Base-by-base conservation (phyloP, 35 echinoderm and acorn worm genomes). In the Amphiura filiformis region DNA sequence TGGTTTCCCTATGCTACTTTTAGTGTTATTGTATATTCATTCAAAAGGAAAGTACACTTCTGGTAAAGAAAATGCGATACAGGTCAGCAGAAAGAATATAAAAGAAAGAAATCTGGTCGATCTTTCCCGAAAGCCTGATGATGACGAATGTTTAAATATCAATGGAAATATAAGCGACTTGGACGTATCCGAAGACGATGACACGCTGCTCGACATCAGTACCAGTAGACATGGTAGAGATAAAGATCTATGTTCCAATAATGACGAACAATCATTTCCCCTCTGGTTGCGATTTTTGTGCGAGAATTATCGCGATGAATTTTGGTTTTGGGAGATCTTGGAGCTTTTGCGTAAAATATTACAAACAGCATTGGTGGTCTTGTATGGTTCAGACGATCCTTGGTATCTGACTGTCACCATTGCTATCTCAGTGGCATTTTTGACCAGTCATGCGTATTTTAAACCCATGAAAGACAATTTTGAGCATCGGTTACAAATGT, bases 401-500 rank as follows among this genome's bases (percentile, higher is more conserved):
- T 82, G 37, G n/a, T 41, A 38, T 44, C 13, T 82, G 1, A 41
- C 41, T 0, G 80, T 39, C 7, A 82, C 80, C 17, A 82, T 82
- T 39, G 78, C 41, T 18, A 37, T 82, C 1, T 82, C 80, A 22
- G 78, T 26, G n/a, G 38, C 17, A 0, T 82, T 39, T 39, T 34
- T 82, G 1, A 31, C 41, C 15, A 31, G 37, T 31, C 80, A 82
- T 39, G 80, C 80, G 0, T 39, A 39, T 20, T 38, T 82, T 14
- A 82, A 37, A 39, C 80, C 80, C 1, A 82, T 82, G 80, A 82
- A 82, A 39, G 11, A 82, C 35, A 34, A 38, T 39, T 34, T 44
- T 31, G 80, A 82, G 11, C 34, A 82, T 26, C 80, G 80, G 38
- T 44, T 82, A 11, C 80, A 82, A 34, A 82, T 82, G 80, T 82